A percentile compares a stretch with the other conserved stretches of the same genome.
Evolutionary conservation across 2,113 vertebrate species (phyloP).

Genomic region (Pleuronectes platessa): DNA sequence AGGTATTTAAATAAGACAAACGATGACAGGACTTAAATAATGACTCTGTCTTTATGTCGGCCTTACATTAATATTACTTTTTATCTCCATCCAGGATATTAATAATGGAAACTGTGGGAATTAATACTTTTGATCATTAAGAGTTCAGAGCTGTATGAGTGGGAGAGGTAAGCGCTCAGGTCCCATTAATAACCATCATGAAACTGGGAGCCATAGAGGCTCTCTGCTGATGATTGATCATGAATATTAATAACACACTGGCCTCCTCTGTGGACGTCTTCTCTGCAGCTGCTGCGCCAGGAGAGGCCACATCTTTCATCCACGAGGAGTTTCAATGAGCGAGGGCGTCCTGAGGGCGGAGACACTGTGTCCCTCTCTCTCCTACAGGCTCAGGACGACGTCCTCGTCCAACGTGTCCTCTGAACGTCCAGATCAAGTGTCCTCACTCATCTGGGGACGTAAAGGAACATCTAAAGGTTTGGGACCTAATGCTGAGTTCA

Average conservation of each 20-base stretch:
- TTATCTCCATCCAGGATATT: slow-evolving; percentile 82
- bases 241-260: slow-evolving; percentile 58
- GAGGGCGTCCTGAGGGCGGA: not conserved
- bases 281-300: slow-evolving; percentile 33
- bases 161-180: slow-evolving; percentile 53
- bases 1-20: slow-evolving; percentile 81
- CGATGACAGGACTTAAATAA: slow-evolving; percentile 75
- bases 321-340: not conserved
- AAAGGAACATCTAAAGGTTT: too few relatives aligned
- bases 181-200: slow-evolving; percentile 74
- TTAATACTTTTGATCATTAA: slow-evolving; percentile 82
- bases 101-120: slow-evolving; percentile 77
- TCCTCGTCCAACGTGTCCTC: too few relatives aligned
- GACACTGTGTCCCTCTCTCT: not conserved
- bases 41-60: slow-evolving; percentile 74
- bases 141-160: slow-evolving; percentile 65
- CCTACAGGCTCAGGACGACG: too few relatives aligned
- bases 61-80: slow-evolving; percentile 76
- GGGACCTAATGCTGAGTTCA: too few relatives aligned
- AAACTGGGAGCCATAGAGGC: slow-evolving; percentile 31
- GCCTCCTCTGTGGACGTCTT: slow-evolving; percentile 31
- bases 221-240: slow-evolving; percentile 63
- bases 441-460: too few relatives aligned
- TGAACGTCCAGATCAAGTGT: too few relatives aligned
- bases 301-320: slow-evolving; percentile 41